Base-by-base conservation (phyloP, 2,113 vertebrate genomes). In the Daubentonia madagascariensis region DNA sequence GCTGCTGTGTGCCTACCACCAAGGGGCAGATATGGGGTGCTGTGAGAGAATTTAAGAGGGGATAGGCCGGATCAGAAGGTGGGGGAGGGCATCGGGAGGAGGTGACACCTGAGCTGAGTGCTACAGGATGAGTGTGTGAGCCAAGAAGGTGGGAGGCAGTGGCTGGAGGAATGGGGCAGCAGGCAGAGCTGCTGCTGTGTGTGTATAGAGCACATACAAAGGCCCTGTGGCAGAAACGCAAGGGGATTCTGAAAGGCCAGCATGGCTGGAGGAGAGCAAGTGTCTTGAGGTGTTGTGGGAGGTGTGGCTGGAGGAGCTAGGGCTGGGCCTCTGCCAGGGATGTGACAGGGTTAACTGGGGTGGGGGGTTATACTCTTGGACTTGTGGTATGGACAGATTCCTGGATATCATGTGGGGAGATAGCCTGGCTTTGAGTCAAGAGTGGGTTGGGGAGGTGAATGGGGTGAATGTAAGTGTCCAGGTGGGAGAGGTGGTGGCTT, bases 21-120 rank as follows among this genome's bases (percentile, higher is more conserved):
- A 7, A 43, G 5, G 59, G 23, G 23, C 0, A 5, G 80, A 0
- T 40, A 0, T 37, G 37, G 10, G 3, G 22, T 3, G 3, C 40
- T 22, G 10, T 52, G 52, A 79, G 43, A 45, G 28, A 17, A 5
- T 54, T 72, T 68, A 35, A 87, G 30, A 91, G 48, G 28, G 35
- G 8, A 37, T 59, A 1, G 7, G 12, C 40, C 28, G 25, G 75
- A 85, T 25, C 12, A 0, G 4, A 40, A 59, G 16, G 28, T 50
- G 14, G 30, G 37, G 25, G 50, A 86, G 78, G 83, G 22, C 59
- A 52, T 80, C 79, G 14, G 1, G 22, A 72, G 48, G 30, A 48
- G 79, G n/a, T 43, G 54, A 8, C 22, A 59, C 8, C 7, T 8
- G 37, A 63, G 40, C 35, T 40, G 40, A 40, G n/a, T 6, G 0